phyloP scores from a whole-genome alignment of 2,888 invertebrate species.

The Trachelus iudaicus region DNA sequence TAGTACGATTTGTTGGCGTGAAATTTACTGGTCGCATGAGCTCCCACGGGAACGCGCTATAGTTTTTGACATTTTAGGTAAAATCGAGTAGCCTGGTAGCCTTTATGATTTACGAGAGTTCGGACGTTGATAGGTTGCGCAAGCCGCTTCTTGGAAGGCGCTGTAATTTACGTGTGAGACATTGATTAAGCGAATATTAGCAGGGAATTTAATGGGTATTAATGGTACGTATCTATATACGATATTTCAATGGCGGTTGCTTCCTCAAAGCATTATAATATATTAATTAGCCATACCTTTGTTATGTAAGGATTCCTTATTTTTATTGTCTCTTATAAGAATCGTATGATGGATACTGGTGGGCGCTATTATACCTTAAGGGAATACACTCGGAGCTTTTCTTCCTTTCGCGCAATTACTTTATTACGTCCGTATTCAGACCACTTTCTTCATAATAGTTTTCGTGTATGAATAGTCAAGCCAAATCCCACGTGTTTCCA shows the following conservation, averaged over 20 bases:
- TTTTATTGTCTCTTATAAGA: neutral
- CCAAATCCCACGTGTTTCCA: neutral
- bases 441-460: neutral
- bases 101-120: neutral
- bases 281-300: neutral
- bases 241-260: neutral
- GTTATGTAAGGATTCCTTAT: neutral
- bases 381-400: neutral
- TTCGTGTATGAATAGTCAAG: neutral
- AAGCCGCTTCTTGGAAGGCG: neutral
- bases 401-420: neutral
- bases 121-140: neutral
- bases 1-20: neutral
- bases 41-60: neutral
- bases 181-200: neutral
- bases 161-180: neutral
- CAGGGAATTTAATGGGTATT: neutral
- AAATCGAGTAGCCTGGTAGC: neutral
- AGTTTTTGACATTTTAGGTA: neutral
- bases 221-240: neutral
- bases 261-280: neutral
- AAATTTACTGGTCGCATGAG: neutral
- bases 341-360: neutral
- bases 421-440: neutral
- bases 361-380: neutral